Evolutionary conservation across 2,888 invertebrate genomes (phyloP).

Genomic region (Julus scanicus): DNA sequence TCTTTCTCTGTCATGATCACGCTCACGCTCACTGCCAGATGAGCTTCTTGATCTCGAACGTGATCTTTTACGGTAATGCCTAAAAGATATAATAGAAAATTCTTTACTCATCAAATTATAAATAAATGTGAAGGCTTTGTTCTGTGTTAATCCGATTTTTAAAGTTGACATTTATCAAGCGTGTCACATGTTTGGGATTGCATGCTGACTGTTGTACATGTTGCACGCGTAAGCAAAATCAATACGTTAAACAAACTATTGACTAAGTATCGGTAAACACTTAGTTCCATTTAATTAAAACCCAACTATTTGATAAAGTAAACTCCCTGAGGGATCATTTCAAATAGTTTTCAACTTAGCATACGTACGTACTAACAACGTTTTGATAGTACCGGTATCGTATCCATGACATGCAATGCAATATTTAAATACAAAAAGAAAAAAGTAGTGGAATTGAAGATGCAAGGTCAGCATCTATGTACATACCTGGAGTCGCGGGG

Average conservation of each 20-base stretch:
- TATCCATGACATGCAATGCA: background rate
- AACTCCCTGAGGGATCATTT: background rate
- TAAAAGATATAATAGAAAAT: background rate
- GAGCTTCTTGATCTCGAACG: conserved; percentile 61
- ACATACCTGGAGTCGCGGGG: conserved; percentile 53
- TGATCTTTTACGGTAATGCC: conserved; percentile 56
- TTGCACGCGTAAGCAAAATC: background rate
- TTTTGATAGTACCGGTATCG: background rate
- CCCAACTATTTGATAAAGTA: background rate
- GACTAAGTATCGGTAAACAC: background rate
- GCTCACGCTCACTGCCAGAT: conserved; percentile 59
- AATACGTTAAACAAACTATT: background rate
- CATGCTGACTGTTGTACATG: background rate
- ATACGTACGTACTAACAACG: background rate
- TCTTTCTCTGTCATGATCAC: conserved; percentile 53
- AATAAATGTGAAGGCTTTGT: too few relatives aligned
- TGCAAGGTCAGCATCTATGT: background rate
- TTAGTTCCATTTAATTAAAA: background rate
- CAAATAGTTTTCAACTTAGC: background rate
- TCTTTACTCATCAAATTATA: background rate
- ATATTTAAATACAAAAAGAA: background rate
- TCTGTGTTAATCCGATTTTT: too few relatives aligned
- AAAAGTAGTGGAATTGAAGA: background rate
- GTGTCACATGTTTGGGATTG: too few relatives aligned
- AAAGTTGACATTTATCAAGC: too few relatives aligned